These are phyloP conservation scores for Rynchops niger DNA, from an alignment of 2,113 vertebrate genomes.

Conservation along the genomic window DNA sequence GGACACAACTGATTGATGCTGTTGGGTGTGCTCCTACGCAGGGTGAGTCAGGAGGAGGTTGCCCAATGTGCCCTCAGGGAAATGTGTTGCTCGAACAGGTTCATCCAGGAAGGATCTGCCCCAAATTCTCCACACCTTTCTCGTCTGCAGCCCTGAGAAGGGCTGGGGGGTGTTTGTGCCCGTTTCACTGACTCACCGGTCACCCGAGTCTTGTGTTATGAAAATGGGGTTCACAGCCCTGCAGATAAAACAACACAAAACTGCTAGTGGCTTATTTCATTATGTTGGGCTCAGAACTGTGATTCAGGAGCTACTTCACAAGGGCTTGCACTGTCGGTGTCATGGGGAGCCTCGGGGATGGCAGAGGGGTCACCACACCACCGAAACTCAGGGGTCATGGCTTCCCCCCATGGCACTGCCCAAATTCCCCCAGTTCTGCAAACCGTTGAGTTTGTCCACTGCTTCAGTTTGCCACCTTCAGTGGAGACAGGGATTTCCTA, in stretches of 20 bases:
- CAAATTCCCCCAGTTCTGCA: not conserved
- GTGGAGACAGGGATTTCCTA: not conserved
- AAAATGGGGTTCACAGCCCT: not conserved
- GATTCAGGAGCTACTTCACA: not conserved
- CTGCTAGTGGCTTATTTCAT: not conserved
- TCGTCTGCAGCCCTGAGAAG: not conserved
- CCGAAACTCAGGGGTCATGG: rapidly evolving
- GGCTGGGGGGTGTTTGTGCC: not conserved
- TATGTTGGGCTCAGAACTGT: not conserved
- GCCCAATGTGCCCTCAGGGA: not conserved
- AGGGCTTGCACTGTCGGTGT: not conserved
- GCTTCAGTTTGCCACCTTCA: not conserved
- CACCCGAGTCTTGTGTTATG: rapidly evolving
- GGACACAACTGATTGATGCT: not conserved
- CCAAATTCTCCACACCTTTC: not conserved
- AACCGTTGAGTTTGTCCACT: not conserved
- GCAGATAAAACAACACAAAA: not conserved
- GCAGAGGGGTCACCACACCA: not conserved
- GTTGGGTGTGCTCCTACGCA: not conserved
- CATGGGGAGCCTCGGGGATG: rapidly evolving
- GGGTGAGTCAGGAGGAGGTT: conserved; percentile 5
- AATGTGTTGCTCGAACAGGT: not conserved
- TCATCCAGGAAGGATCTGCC: not conserved
- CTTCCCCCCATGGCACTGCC: not conserved
- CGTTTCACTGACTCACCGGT: not conserved